Conservation (phyloP, 2,113 vertebrate species). For the Callipepla squamata region DNA sequence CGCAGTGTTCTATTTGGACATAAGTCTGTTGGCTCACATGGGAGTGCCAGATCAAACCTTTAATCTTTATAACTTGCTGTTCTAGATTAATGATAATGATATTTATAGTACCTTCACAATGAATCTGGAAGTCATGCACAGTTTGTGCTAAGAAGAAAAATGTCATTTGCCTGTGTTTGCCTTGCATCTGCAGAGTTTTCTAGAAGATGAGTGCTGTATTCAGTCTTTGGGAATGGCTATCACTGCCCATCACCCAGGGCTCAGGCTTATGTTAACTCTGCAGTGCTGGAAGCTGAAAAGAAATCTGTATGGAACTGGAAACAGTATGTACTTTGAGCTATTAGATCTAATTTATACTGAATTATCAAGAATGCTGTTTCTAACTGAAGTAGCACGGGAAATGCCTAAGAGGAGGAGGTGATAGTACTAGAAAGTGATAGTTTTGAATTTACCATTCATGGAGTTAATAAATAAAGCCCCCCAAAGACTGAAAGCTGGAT, state of each 20-base stretch:
- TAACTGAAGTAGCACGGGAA: not conserved
- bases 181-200: not conserved
- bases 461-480: not conserved
- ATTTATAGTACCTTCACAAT: conserved; percentile 13
- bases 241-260: not conserved
- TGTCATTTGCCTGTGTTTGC: not conserved
- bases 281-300: not conserved
- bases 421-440: not conserved
- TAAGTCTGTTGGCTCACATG: not conserved
- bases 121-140: not conserved
- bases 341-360: not conserved
- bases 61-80: not conserved
- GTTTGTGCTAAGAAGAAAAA: not conserved
- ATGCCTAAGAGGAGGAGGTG: not conserved
- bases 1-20: not conserved
- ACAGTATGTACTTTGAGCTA: not conserved
- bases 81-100: not conserved
- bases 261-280: not conserved
- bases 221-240: not conserved
- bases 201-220: not conserved
- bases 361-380: not conserved
- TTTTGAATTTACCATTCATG: not conserved
- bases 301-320: not conserved
- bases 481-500: not conserved
- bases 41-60: not conserved